phyloP scores from a whole-genome alignment of 2,113 vertebrate genomes.

The Sturnira hondurensis region DNA sequence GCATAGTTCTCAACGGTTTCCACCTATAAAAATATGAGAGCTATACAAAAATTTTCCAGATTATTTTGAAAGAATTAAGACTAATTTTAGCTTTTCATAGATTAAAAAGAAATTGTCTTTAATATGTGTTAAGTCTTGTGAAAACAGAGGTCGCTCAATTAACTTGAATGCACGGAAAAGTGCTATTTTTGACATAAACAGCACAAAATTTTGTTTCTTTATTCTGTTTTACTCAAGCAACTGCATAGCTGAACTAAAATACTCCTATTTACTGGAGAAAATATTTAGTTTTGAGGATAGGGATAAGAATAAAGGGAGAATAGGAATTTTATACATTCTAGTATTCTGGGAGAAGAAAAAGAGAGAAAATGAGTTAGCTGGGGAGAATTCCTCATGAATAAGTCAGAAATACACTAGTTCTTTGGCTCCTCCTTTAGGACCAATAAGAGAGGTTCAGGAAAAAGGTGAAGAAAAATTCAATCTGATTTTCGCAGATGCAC shows the following conservation, averaged over 20 bases:
- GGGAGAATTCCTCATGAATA: not conserved
- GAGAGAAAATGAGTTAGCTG: not conserved
- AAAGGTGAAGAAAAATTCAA: not conserved
- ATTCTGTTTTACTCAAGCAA: not conserved
- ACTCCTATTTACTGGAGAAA: not conserved
- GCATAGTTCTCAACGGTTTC: not conserved
- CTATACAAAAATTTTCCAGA: not conserved
- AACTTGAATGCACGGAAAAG: not conserved
- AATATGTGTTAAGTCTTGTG: not conserved
- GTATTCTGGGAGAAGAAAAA: not conserved
- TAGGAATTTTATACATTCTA: not conserved
- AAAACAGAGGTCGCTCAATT: not conserved
- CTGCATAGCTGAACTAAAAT: not conserved
- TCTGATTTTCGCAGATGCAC: not conserved
- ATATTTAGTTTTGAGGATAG: not conserved
- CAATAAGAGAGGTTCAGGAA: not conserved
- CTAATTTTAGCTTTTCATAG: not conserved
- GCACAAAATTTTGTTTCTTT: not conserved
- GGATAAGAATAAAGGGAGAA: not conserved
- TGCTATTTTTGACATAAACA: not conserved
- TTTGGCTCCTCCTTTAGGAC: not conserved
- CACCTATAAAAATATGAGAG: not conserved
- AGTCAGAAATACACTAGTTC: not conserved
- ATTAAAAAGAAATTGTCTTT: not conserved
- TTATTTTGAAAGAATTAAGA: not conserved